Evolutionary conservation across 2,797 vertebrate species (phyloP).

Genomic region (Myotis vivesi): DNA sequence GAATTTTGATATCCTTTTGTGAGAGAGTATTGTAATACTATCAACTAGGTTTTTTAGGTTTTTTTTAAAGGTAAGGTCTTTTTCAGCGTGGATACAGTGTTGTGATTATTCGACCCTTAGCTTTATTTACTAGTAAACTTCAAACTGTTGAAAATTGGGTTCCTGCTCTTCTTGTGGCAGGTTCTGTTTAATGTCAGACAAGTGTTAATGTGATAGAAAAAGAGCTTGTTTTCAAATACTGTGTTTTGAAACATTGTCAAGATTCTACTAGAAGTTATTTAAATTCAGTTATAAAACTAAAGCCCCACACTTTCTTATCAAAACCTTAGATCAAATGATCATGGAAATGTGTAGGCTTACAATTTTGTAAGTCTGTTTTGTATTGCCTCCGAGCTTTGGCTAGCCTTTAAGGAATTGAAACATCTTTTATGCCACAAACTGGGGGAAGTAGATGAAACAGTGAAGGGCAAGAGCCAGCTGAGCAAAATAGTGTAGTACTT

Average conservation of each 20-base stretch:
- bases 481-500: neutral
- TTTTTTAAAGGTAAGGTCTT: slow-evolving; percentile 68
- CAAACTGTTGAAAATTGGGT: neutral
- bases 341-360: neutral
- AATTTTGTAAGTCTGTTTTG: neutral
- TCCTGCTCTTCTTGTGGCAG: neutral
- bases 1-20: neutral
- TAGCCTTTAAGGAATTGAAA: slow-evolving; percentile 3
- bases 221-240: slow-evolving; percentile 7
- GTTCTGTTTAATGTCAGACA: slow-evolving; percentile 32
- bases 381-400: neutral
- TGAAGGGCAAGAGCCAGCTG: neutral
- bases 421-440: neutral
- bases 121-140: neutral
- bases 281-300: slow-evolving; percentile 43
- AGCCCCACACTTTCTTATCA: neutral
- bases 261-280: slow-evolving; percentile 25
- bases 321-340: neutral
- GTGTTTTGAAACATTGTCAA: slow-evolving; percentile 35
- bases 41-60: neutral
- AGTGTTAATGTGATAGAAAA: neutral
- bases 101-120: slow-evolving; percentile 5
- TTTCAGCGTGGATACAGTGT: slow-evolving; percentile 15
- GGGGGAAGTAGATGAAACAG: neutral
- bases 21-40: neutral